phyloP scores from a whole-genome alignment of 2,113 vertebrate genomes.

The Tamias sibiricus region DNA sequence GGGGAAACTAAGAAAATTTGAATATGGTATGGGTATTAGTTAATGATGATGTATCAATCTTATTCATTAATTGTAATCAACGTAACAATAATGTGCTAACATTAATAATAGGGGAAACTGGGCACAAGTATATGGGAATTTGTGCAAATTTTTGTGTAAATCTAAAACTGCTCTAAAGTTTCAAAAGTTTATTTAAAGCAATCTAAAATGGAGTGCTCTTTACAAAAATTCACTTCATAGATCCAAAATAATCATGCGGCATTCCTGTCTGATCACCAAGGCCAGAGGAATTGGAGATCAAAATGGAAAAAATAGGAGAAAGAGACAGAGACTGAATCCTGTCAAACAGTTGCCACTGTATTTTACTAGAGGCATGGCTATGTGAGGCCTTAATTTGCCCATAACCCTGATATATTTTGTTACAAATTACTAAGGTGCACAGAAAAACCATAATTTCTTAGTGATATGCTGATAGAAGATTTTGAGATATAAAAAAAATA shows the following conservation, averaged over 20 bases:
- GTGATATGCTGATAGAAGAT: not conserved
- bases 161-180: not conserved
- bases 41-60: not conserved
- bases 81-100: not conserved
- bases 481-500: not conserved
- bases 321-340: not conserved
- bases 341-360: not conserved
- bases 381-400: not conserved
- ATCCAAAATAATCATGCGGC: not conserved
- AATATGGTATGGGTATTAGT: not conserved
- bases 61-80: not conserved
- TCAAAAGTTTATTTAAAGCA: not conserved
- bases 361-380: not conserved
- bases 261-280: not conserved
- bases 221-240: not conserved
- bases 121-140: not conserved
- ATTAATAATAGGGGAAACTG: not conserved
- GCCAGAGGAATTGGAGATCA: not conserved
- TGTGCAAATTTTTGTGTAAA: conserved; percentile 2
- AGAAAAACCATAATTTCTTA: not conserved
- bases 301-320: not conserved
- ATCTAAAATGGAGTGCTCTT: not conserved
- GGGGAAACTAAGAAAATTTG: not conserved
- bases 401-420: not conserved
- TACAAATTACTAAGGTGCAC: not conserved